These are phyloP conservation scores for Malurus elegans DNA, from an alignment of 2,113 vertebrate species.

Conservation along the genomic window DNA sequence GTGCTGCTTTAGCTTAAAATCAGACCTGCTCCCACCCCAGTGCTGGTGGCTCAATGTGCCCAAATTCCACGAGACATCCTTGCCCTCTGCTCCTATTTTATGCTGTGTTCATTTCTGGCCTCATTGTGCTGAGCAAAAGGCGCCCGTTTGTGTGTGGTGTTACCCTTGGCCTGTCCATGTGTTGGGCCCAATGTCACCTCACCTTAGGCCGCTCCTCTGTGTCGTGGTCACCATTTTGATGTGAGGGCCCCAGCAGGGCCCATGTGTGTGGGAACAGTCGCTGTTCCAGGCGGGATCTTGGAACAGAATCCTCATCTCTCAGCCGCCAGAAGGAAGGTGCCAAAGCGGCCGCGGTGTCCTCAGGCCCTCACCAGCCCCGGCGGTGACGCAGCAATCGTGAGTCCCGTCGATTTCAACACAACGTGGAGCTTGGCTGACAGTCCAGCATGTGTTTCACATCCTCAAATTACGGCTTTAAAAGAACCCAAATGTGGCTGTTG, in stretches of 20 bases:
- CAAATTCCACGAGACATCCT: fast-evolving
- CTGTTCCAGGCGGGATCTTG: fast-evolving
- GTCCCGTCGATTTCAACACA: fast-evolving
- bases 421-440: fast-evolving
- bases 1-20: not conserved
- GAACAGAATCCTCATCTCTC: fast-evolving
- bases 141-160: fast-evolving
- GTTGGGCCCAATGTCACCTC: not conserved
- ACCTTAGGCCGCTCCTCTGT: fast-evolving
- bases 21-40: not conserved
- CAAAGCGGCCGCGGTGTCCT: fast-evolving
- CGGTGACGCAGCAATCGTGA: fast-evolving
- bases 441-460: not conserved
- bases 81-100: not conserved
- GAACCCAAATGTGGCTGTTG: not conserved
- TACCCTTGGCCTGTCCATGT: fast-evolving
- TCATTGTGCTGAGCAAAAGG: not conserved
- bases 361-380: fast-evolving
- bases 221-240: fast-evolving
- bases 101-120: fast-evolving
- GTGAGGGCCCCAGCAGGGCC: not conserved
- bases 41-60: fast-evolving
- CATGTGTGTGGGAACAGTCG: fast-evolving
- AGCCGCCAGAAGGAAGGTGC: fast-evolving
- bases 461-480: not conserved